Conservation (phyloP, 2,888 invertebrate genomes). For the Drosophila nr. perissopoda region DNA sequence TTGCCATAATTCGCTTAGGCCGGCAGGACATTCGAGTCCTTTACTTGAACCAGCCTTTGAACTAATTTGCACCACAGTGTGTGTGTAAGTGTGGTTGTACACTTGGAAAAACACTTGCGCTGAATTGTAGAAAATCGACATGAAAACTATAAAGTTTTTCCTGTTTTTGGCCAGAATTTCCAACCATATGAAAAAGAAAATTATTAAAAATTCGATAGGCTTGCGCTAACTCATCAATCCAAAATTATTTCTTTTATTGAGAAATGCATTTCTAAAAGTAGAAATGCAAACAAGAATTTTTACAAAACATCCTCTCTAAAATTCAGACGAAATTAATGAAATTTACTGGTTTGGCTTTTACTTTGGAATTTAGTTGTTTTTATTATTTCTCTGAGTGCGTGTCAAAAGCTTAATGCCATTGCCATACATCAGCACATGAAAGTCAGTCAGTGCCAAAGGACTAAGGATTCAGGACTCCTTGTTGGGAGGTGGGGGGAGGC, state of each 20-base stretch:
- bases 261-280: not conserved
- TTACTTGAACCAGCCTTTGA: conserved; percentile 57
- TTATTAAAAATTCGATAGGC: not conserved
- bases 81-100: conserved; percentile 6
- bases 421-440: conserved; percentile 36
- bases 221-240: not conserved
- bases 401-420: conserved; percentile 60
- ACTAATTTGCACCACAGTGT: conserved; percentile 62
- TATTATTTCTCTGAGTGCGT: not conserved
- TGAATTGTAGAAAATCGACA: not conserved
- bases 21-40: conserved; percentile 36
- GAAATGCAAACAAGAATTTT: not conserved
- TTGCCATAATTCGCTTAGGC: conserved; percentile 68
- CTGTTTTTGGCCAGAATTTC: not conserved
- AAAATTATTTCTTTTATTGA: not conserved
- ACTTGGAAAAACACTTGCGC: not conserved
- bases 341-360: not conserved
- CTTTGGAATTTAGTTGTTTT: not conserved
- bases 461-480: not conserved
- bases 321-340: not conserved
- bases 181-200: not conserved
- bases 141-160: not conserved
- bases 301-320: not conserved
- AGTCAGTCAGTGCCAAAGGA: conserved; percentile 31
- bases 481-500: not conserved